A percentile compares a stretch with the other conserved stretches of the same genome.
Evolutionary conservation across 2,113 vertebrate genomes (phyloP).

Genomic region (Perca fluviatilis): DNA sequence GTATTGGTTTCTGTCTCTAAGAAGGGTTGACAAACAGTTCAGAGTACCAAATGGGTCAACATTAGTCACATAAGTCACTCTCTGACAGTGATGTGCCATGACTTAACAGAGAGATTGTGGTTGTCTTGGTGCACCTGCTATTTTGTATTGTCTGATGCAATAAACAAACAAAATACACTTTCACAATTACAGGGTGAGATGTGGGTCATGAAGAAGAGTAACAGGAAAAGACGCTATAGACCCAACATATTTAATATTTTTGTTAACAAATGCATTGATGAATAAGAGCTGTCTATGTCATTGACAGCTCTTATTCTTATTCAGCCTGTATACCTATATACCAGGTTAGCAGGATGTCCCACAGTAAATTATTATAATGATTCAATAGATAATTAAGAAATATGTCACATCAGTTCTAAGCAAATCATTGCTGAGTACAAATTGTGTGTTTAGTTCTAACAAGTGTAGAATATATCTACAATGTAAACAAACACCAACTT

Average conservation of each 20-base stretch:
- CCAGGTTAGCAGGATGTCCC: not conserved
- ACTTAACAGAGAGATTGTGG: not conserved
- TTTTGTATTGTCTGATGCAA: not conserved
- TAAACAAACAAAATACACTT: not conserved
- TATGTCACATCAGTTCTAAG: not conserved
- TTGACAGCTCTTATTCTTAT: too few relatives aligned
- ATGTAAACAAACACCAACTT: not conserved
- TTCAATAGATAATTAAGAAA: not conserved
- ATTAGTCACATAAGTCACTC: slow-evolving; percentile 19
- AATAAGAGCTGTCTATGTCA: not conserved
- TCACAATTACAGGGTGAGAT: not conserved
- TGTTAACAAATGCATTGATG: not conserved
- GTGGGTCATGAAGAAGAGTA: not conserved
- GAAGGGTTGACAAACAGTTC: not conserved
- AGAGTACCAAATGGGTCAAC: slow-evolving; percentile 14
- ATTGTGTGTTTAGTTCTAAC: not conserved
- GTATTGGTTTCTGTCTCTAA: not conserved
- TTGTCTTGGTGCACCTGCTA: not conserved
- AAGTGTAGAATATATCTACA: not conserved
- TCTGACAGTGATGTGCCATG: not conserved
- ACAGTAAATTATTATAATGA: not conserved
- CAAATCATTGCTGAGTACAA: not conserved
- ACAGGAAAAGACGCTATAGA: not conserved
- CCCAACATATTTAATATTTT: not conserved
- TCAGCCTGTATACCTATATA: not conserved